These are phyloP conservation scores for Choloepus didactylus DNA, from an alignment of 2,797 vertebrate genomes.

Conservation along the genomic window DNA sequence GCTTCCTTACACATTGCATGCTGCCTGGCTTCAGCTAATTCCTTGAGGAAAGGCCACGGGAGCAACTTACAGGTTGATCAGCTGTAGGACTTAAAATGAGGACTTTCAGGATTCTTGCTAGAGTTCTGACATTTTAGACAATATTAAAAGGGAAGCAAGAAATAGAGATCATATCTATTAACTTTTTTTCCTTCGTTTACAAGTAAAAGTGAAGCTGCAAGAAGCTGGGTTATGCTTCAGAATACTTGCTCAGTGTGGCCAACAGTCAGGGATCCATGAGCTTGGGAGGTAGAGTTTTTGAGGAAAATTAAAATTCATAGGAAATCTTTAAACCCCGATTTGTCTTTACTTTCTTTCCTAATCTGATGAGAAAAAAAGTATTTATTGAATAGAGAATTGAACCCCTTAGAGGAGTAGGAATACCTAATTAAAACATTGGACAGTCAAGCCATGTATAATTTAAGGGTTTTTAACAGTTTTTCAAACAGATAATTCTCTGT, in stretches of 20 bases:
- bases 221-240: not conserved
- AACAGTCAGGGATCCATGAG: not conserved
- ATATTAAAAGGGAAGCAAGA: not conserved
- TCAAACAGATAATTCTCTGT: not conserved
- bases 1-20: slow-evolving; percentile 77
- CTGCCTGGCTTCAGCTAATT: slow-evolving; percentile 76
- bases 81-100: not conserved
- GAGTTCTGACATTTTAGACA: not conserved
- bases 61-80: not conserved
- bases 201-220: slow-evolving; percentile 36
- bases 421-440: not conserved
- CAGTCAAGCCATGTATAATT: not conserved
- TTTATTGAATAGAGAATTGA: slow-evolving; percentile 41
- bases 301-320: not conserved
- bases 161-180: not conserved
- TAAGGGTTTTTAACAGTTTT: slow-evolving; percentile 11
- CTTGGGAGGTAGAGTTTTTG: not conserved
- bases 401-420: not conserved
- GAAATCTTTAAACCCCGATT: slow-evolving; percentile 18
- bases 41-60: slow-evolving; percentile 22
- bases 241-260: not conserved
- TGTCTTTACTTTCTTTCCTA: slow-evolving; percentile 54
- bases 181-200: slow-evolving; percentile 25
- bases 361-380: slow-evolving; percentile 18
- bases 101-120: not conserved